Conservation (phyloP, 2,888 invertebrate species). For the Pachliopta kotzebuea region DNA sequence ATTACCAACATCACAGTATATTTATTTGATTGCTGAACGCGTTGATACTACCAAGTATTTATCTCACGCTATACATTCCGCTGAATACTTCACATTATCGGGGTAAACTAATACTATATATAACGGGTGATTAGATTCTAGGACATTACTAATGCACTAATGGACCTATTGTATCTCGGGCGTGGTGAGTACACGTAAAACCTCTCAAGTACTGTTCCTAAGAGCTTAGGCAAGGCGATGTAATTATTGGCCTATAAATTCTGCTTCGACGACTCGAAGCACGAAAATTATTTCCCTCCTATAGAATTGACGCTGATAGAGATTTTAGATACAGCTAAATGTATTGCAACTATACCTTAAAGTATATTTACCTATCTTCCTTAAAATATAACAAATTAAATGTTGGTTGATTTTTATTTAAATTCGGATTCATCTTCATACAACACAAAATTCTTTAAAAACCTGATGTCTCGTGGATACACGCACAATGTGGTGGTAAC, state of each 20-base stretch:
- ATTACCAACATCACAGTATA: not conserved
- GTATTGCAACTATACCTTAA: too few species aligned
- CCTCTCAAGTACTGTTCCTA: conserved; percentile 18
- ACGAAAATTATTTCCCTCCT: not conserved
- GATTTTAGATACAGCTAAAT: not conserved
- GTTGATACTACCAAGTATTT: conserved; percentile 2
- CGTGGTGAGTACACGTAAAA: conserved; percentile 21
- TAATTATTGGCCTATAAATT: conserved; percentile 12
- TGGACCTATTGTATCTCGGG: conserved; percentile 19
- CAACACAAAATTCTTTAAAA: too few species aligned
- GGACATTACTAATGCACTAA: conserved; percentile 23
- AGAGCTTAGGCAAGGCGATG: conserved; percentile 2
- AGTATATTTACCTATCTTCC: too few species aligned
- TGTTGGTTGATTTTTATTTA: too few species aligned
- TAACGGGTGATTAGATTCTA: conserved; percentile 21
- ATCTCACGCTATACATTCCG: not conserved
- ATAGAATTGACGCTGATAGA: not conserved
- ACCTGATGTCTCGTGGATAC: too few species aligned
- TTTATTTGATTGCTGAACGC: conserved; percentile 5
- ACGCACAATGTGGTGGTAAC: too few species aligned
- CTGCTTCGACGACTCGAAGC: not conserved
- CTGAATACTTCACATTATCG: conserved; percentile 4
- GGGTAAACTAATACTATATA: conserved; percentile 15
- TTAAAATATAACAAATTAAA: too few species aligned
- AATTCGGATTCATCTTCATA: too few species aligned